phyloP scores from a whole-genome alignment of 2,888 invertebrate genomes.

The Danaus chrysippus region DNA sequence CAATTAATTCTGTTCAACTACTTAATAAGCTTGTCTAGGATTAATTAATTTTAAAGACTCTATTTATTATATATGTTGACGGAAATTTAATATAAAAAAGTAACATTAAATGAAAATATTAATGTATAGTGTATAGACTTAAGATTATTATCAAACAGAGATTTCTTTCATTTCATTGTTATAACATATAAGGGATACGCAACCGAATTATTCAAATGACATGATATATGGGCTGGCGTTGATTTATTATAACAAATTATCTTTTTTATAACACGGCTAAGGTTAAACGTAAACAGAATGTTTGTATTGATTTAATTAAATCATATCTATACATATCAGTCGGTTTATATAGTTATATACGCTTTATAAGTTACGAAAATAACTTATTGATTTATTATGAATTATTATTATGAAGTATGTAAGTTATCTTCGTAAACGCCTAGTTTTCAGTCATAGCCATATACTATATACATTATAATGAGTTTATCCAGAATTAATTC shows the following conservation, averaged over 20 bases:
- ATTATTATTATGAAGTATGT: slow-evolving; percentile 39
- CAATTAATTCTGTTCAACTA: neutral
- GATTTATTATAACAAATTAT: slow-evolving; percentile 71
- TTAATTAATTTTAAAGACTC: neutral
- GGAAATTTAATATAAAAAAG: neutral
- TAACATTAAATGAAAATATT: too few species aligned
- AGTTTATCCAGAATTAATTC: slow-evolving; percentile 65
- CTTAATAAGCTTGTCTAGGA: neutral
- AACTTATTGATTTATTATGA: slow-evolving; percentile 29
- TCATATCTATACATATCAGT: neutral
- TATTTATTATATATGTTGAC: neutral
- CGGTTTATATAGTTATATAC: neutral
- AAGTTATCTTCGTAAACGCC: too few species aligned
- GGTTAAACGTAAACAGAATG: slow-evolving; percentile 69
- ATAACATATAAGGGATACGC: slow-evolving; percentile 47
- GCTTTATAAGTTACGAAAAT: neutral
- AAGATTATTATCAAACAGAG: slow-evolving; percentile 24
- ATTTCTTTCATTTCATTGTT: slow-evolving; percentile 57
- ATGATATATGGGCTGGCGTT: slow-evolving; percentile 59
- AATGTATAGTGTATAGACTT: neutral
- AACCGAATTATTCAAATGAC: slow-evolving; percentile 33
- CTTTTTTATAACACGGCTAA: slow-evolving; percentile 49
- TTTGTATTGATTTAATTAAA: slow-evolving; percentile 64
- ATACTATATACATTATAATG: slow-evolving; percentile 48
- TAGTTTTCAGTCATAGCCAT: slow-evolving; percentile 40